These are phyloP conservation scores for Elgonia sp. DNA, from an alignment of 2,888 invertebrate species.

Conservation along the genomic window DNA sequence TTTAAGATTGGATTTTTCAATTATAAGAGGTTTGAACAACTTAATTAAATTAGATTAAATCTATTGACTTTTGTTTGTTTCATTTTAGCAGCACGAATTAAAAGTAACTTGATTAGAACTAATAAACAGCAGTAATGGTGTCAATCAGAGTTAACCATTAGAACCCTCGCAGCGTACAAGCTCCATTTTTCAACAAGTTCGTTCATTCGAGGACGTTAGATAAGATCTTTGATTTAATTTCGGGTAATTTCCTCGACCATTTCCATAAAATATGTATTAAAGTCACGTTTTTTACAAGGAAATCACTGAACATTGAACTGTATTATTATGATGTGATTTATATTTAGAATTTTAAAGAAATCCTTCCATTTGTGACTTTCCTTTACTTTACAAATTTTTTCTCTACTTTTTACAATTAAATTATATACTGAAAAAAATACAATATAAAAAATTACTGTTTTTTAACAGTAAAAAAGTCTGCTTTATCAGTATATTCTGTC, in stretches of 20 bases:
- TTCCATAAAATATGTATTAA: slow-evolving; percentile 67
- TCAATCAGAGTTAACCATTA: slow-evolving; percentile 38
- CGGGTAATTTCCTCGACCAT: slow-evolving; percentile 54
- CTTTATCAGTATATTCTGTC: too few relatives aligned
- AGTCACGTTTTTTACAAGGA: slow-evolving; percentile 56
- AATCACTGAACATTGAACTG: slow-evolving; percentile 51
- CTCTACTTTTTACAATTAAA: too few relatives aligned
- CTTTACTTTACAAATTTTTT: neutral
- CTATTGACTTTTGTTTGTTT: too few relatives aligned
- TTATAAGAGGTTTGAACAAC: too few relatives aligned
- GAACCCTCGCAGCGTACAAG: slow-evolving; percentile 45
- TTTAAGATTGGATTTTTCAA: too few relatives aligned
- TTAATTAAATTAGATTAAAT: too few relatives aligned
- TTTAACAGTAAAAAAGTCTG: too few relatives aligned
- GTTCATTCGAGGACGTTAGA: slow-evolving; percentile 49
- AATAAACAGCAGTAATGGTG: slow-evolving; percentile 21
- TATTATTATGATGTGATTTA: slow-evolving; percentile 29
- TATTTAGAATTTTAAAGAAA: too few relatives aligned
- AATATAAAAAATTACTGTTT: too few relatives aligned
- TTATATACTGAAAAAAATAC: too few relatives aligned
- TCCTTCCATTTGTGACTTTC: too few relatives aligned
- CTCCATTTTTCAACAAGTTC: slow-evolving; percentile 53
- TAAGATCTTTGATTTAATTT: slow-evolving; percentile 67
- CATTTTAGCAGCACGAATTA: too few relatives aligned
- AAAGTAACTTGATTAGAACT: slow-evolving; percentile 20